These are phyloP conservation scores for Tipula unca DNA, from an alignment of 2,888 invertebrate species.

Conservation along the genomic window DNA sequence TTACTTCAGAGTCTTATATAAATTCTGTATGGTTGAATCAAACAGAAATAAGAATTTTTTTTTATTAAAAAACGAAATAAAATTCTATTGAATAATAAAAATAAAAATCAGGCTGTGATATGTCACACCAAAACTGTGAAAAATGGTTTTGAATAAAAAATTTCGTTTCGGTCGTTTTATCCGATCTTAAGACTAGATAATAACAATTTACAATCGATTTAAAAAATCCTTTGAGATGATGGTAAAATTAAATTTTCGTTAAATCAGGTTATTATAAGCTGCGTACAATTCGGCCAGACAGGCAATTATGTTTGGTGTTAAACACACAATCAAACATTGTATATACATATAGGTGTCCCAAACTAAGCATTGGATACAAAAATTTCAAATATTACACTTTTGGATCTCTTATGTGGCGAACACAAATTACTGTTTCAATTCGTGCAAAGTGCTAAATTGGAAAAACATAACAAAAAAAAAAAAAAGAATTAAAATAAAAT, in stretches of 20 bases:
- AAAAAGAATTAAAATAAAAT: neutral
- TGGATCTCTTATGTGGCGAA: neutral
- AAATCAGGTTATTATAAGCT: neutral
- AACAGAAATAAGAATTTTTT: neutral
- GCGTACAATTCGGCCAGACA: neutral
- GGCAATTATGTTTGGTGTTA: neutral
- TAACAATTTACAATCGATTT: neutral
- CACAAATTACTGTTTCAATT: neutral
- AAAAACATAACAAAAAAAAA: neutral
- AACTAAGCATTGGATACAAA: neutral
- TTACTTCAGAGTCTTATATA: neutral
- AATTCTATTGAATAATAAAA: neutral
- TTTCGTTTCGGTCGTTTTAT: neutral
- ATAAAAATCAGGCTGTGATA: constrained; percentile 15
- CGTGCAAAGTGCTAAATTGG: neutral
- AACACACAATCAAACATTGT: neutral
- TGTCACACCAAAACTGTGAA: constrained; percentile 18
- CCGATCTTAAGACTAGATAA: neutral
- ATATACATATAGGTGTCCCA: neutral
- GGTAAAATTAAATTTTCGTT: neutral
- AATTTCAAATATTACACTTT: neutral
- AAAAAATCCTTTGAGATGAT: neutral
- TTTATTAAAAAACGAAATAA: neutral
- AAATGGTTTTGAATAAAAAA: neutral
- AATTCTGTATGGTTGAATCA: neutral